Evolutionary conservation across 2,113 vertebrate species (phyloP).

Genomic region (Orthonyx spaldingii): DNA sequence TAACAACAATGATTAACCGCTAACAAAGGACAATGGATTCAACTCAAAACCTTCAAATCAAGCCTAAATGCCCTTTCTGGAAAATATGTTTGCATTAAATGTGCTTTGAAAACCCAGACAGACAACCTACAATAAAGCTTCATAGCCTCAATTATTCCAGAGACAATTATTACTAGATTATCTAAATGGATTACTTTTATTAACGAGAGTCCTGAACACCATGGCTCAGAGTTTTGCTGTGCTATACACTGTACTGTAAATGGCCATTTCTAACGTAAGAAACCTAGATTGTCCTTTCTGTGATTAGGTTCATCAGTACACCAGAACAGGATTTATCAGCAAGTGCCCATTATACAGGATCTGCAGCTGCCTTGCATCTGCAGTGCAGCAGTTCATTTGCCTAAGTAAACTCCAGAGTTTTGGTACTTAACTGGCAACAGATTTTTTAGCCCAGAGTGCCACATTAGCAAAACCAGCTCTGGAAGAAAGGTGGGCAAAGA

Average conservation of each 20-base stretch:
- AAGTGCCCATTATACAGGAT: background rate
- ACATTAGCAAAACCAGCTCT: background rate
- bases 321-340: background rate
- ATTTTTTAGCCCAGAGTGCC: background rate
- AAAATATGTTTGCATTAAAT: background rate
- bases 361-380: constrained; percentile 8
- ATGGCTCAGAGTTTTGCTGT: background rate
- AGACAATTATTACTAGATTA: background rate
- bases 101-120: background rate
- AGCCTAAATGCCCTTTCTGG: background rate
- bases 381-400: background rate
- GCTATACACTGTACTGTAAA: background rate
- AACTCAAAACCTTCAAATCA: background rate
- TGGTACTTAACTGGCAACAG: background rate
- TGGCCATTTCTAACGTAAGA: background rate
- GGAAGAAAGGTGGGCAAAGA: background rate
- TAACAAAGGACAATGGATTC: background rate
- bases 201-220: background rate
- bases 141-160: background rate
- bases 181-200: background rate
- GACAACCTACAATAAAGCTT: background rate
- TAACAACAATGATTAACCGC: background rate
- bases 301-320: background rate
- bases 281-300: background rate
- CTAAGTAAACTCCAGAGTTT: background rate